Base-by-base conservation (phyloP, 2,113 vertebrate genomes). In the Marmota monax region DNA sequence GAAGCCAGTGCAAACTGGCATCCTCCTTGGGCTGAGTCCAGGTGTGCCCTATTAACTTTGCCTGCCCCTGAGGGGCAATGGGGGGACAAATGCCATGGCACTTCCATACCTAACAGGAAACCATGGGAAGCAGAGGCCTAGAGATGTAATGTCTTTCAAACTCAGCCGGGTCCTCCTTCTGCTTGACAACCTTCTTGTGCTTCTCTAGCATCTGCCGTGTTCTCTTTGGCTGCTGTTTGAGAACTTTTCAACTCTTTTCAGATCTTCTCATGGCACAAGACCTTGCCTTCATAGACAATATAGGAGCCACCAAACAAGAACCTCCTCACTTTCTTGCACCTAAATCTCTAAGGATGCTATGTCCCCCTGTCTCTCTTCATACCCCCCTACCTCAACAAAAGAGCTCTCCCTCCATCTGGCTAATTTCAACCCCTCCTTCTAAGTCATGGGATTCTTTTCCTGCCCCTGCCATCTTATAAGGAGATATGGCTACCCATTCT, bases 51-150 rank as follows among this genome's bases (percentile, higher is more conserved):
- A 0, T 12, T 4, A 37, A 5, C 22, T 42, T 45, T 56, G 37
- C 18, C 7, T 4, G 2, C 6, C 25, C 20, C 0, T 25, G 45
- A 39, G 23, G 9, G 34, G 32, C 7, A 37, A 16, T 0, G 5
- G 0, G 2, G 25, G 20, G n/a, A 58, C 17, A 73, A 37, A 45
- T 4, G 25, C 45, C 42, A 18, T 0, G 45, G 10, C 12, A 51
- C 9, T 37, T 72, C 37, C 7, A 32, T 6, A 65, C 51, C 29
- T 56, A 88, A 42, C 12, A 76, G 61, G 3, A 61, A 53, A 86
- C 51, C 23, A 1, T 10, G 22, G 45, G 39, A 48, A 18, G 74
- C 39, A 14, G n/a, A 73, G 78, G 29, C 42, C 53, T 29, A 22
- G 9, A 37, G 37, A 53, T 13, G 48, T 51, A 2, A 0, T 1